Evolutionary conservation across 2,113 vertebrate genomes (phyloP).

Genomic region (Oreochromis aureus): DNA sequence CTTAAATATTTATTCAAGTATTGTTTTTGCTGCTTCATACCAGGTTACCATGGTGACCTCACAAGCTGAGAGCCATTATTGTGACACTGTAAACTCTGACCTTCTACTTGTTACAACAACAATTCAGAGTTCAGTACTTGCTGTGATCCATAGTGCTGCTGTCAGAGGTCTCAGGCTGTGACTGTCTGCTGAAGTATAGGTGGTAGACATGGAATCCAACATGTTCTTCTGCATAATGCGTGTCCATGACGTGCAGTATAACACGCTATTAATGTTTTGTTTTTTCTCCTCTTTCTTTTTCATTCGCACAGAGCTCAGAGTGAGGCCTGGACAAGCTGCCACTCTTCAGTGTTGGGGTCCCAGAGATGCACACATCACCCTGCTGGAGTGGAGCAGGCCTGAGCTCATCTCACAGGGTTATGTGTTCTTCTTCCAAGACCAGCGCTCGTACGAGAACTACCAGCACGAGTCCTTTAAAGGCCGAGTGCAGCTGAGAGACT

Average conservation of each 20-base stretch:
- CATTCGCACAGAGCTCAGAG: accelerated
- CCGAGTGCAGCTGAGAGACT: background rate
- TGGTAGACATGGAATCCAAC: background rate
- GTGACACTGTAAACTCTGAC: background rate
- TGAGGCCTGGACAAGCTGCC: accelerated
- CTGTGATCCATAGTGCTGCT: background rate
- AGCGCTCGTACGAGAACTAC: background rate
- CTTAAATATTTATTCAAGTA: background rate
- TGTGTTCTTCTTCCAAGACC: background rate
- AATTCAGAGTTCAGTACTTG: background rate
- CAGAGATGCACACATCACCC: background rate
- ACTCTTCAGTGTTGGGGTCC: background rate
- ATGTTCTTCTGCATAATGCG: accelerated
- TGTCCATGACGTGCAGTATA: accelerated
- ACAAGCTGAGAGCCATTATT: background rate
- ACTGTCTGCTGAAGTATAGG: accelerated
- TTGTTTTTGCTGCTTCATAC: background rate
- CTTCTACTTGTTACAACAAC: background rate
- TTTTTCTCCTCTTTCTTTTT: background rate
- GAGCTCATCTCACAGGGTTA: background rate
- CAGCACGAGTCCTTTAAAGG: background rate
- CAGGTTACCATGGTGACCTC: background rate
- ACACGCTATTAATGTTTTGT: background rate
- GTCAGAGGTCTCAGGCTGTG: background rate
- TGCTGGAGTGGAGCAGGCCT: background rate